These are phyloP conservation scores for Bostrychus sinensis DNA, from an alignment of 2,113 vertebrate genomes.

Conservation along the genomic window DNA sequence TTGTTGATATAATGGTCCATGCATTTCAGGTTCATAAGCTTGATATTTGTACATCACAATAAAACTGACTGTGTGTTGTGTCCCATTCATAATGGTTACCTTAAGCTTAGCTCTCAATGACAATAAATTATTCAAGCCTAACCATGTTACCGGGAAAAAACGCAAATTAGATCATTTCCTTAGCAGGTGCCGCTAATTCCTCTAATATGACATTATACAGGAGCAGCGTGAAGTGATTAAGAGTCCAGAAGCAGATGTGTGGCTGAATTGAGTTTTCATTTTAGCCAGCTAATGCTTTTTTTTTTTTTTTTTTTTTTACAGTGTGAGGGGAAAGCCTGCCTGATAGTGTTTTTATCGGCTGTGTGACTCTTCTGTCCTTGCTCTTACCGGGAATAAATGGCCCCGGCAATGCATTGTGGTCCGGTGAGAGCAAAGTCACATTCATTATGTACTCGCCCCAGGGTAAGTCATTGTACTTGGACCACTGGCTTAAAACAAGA, in stretches of 20 bases:
- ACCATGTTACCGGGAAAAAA: conserved; percentile 34
- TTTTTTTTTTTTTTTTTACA: neutral
- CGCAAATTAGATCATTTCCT: conserved; percentile 38
- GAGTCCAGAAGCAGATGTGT: conserved; percentile 10
- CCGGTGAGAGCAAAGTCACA: conserved; percentile 37
- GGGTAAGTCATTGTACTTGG: conserved; percentile 50
- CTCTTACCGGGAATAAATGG: conserved; percentile 52
- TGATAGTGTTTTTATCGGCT: conserved; percentile 25
- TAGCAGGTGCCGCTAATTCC: conserved; percentile 23
- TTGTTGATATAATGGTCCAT: too few species aligned
- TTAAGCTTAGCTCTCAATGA: conserved; percentile 10
- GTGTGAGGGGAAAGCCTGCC: conserved; percentile 6
- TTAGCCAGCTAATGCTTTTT: conserved; percentile 22
- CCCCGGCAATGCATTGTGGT: conserved; percentile 15
- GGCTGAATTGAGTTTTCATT: conserved; percentile 20
- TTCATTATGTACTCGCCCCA: conserved; percentile 51
- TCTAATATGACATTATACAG: conserved; percentile 16
- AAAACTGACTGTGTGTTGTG: neutral
- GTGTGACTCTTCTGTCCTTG: conserved; percentile 47
- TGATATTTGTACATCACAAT: neutral
- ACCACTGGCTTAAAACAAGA: conserved; percentile 24
- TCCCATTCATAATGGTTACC: neutral
- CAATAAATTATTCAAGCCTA: conserved; percentile 36
- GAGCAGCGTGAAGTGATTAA: conserved; percentile 11
- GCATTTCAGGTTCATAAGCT: too few species aligned